Evolutionary conservation across 1,140 invertebrate species (phyloP).

Genomic region (Tetragonula clypearis): DNA sequence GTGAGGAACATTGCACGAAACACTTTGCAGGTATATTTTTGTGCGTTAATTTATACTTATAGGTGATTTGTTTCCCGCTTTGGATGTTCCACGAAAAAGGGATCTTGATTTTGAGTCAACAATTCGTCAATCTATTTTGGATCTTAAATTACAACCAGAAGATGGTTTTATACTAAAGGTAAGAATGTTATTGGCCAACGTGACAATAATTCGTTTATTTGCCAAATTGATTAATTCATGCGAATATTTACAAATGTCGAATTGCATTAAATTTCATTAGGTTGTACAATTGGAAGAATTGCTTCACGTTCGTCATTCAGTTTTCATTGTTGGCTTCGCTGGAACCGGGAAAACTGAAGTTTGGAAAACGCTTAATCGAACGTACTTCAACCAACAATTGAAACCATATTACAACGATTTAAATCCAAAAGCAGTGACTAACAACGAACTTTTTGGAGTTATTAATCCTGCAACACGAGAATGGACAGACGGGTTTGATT

Average conservation of each 20-base stretch:
- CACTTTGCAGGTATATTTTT: too few relatives aligned
- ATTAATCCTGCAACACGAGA: constrained; percentile 97
- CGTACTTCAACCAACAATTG: constrained; percentile 89
- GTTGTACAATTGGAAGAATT: constrained; percentile 96
- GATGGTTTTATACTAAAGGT: constrained; percentile 93
- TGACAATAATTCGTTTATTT: not conserved
- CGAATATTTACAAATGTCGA: not conserved
- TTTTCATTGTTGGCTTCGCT: constrained; percentile 96
- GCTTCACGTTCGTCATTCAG: constrained; percentile 96
- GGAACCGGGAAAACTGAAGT: constrained; percentile 96
- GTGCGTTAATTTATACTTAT: not conserved
- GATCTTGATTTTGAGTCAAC: constrained; percentile 92
- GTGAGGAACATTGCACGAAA: too few relatives aligned
- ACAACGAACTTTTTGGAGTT: constrained; percentile 97
- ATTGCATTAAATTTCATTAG: constrained; percentile 73
- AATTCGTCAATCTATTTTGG: constrained; percentile 88
- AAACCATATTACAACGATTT: constrained; percentile 95
- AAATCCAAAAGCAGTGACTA: constrained; percentile 97
- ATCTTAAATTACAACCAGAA: constrained; percentile 94
- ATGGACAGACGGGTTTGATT: constrained; percentile 94
- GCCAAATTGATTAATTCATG: too few relatives aligned
- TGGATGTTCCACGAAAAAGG: constrained; percentile 88
- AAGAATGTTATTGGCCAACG: not conserved
- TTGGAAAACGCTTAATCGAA: constrained; percentile 94
- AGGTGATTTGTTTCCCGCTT: constrained; percentile 93